Percentiles rank a stretch among this genome's conserved stretches.
Evolutionary conservation across 1,140 invertebrate species (phyloP).

Genomic region (Artemia franciscana): DNA sequence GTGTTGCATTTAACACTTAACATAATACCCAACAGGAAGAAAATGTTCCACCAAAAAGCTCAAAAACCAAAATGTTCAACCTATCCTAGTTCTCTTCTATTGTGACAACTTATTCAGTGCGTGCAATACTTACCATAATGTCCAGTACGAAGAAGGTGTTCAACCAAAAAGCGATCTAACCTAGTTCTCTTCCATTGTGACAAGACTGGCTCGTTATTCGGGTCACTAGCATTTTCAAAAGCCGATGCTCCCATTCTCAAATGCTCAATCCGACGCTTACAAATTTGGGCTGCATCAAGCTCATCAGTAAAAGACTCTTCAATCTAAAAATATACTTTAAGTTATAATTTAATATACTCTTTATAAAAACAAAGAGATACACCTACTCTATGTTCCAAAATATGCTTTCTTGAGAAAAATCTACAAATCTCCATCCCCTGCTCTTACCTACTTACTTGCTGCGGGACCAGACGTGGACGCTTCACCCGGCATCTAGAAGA

Average conservation of each 20-base stretch:
- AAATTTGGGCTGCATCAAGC: slow-evolving; percentile 55
- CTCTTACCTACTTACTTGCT: no score
- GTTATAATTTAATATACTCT: slow-evolving; percentile 5
- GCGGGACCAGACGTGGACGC: no score
- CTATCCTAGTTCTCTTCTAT: no score
- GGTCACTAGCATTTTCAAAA: slow-evolving; percentile 13
- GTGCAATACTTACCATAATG: slow-evolving; percentile 59
- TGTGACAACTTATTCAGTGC: no score
- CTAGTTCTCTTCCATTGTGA: slow-evolving; percentile 54
- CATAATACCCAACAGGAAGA: no score
- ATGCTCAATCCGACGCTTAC: slow-evolving; percentile 74
- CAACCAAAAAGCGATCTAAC: slow-evolving; percentile 80
- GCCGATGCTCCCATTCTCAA: slow-evolving; percentile 47
- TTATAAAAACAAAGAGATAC: background rate
- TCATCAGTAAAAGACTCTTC: slow-evolving; percentile 80
- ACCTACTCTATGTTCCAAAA: background rate
- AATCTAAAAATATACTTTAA: slow-evolving; percentile 25
- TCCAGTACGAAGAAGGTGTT: slow-evolving; percentile 83
- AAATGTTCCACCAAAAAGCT: no score
- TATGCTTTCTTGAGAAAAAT: slow-evolving; percentile 1
- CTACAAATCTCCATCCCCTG: no score
- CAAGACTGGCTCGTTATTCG: slow-evolving; percentile 30
- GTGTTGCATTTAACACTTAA: no score
- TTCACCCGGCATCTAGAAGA: no score
- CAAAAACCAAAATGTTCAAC: no score